Evolutionary conservation across 2,113 vertebrate genomes (phyloP).

Genomic region (Monarcha castaneiventris): DNA sequence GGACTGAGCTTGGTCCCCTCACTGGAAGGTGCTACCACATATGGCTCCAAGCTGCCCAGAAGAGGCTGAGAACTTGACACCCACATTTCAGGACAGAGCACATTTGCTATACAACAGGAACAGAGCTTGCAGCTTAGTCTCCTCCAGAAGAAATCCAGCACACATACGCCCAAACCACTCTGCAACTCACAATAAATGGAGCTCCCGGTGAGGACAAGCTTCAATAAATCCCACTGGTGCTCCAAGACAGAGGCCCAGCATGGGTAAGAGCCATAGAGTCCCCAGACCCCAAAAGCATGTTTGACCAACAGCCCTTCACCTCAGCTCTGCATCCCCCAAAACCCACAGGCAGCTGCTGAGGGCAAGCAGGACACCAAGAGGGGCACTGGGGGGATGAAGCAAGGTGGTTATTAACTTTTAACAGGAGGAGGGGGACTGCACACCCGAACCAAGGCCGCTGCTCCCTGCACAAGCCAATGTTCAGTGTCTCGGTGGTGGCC

Average conservation of each 20-base stretch:
- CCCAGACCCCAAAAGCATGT: accelerated
- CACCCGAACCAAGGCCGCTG: neutral
- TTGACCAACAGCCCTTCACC: accelerated
- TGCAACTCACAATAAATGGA: accelerated
- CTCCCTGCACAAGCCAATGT: neutral
- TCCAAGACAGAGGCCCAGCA: neutral
- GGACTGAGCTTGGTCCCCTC: too few species aligned
- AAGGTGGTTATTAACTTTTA: neutral
- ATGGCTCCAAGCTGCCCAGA: neutral
- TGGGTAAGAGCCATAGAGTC: accelerated
- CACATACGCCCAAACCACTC: neutral
- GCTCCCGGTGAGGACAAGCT: neutral
- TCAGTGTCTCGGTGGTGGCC: accelerated
- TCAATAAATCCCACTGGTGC: neutral
- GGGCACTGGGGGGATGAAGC: accelerated
- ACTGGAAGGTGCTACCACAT: neutral
- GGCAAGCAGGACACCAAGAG: accelerated
- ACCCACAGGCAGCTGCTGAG: neutral
- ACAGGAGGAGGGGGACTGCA: accelerated
- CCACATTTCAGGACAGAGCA: accelerated
- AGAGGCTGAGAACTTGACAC: accelerated
- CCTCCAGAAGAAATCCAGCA: neutral
- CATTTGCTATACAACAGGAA: neutral
- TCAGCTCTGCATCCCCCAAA: neutral
- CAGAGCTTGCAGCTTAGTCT: neutral